phyloP scores from a whole-genome alignment of 2,113 vertebrate genomes.

The Myotis brandtii region DNA sequence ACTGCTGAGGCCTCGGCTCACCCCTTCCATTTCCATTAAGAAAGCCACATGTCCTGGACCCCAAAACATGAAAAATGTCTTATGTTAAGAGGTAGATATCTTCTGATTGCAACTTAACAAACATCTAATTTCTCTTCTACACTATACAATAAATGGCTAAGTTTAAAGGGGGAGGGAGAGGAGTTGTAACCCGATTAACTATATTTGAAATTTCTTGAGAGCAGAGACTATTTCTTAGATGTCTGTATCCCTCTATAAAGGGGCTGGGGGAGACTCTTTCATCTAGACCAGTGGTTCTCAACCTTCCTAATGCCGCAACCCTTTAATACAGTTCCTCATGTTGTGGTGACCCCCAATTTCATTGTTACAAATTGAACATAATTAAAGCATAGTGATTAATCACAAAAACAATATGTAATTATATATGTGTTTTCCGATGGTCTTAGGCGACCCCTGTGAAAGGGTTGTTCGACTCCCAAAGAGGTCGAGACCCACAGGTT shows the following conservation, averaged over 20 bases:
- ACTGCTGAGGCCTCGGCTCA: background rate
- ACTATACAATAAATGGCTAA: background rate
- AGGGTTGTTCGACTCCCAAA: too few species aligned
- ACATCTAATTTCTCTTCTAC: background rate
- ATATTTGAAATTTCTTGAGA: background rate
- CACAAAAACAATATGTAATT: too few species aligned
- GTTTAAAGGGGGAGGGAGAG: background rate
- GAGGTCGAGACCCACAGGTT: too few species aligned
- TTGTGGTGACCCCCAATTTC: too few species aligned
- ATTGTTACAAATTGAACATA: too few species aligned
- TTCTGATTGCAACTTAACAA: background rate
- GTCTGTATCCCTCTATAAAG: background rate
- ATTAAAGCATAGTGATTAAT: too few species aligned
- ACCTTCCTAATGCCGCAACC: too few species aligned
- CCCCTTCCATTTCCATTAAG: too few species aligned
- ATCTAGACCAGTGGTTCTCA: background rate
- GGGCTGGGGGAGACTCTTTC: background rate
- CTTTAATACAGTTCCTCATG: too few species aligned
- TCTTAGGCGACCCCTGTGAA: too few species aligned
- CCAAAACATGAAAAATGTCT: background rate
- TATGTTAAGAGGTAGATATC: background rate
- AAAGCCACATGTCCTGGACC: background rate
- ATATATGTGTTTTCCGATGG: too few species aligned
- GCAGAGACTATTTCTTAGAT: background rate
- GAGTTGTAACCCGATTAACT: accelerated